These are phyloP conservation scores for Lasioglossum leucozonium DNA, from an alignment of 2,888 invertebrate genomes.

Conservation along the genomic window DNA sequence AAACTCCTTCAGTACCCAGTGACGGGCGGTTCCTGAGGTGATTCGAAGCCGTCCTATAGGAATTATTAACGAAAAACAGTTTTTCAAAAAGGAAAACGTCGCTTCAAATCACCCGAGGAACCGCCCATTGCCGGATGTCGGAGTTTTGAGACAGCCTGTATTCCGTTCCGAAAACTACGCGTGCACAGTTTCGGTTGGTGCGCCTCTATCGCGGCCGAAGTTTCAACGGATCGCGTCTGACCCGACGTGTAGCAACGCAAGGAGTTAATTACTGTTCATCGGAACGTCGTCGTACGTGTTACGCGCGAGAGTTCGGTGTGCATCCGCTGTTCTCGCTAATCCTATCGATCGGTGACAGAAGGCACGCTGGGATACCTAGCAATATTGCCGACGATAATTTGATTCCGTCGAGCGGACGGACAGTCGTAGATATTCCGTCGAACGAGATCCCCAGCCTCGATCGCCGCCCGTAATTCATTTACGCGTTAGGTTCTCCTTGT, in stretches of 20 bases:
- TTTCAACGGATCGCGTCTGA: no score
- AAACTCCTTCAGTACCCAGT: no score
- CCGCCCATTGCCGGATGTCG: no score
- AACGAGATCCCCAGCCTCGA: not conserved
- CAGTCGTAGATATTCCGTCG: conserved; percentile 26
- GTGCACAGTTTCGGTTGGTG: no score
- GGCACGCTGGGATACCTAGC: conserved; percentile 39
- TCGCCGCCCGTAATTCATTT: conserved; percentile 7
- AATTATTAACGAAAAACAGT: no score
- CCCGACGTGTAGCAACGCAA: not conserved
- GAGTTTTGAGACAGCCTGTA: no score
- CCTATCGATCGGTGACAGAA: conserved; percentile 50
- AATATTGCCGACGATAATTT: conserved; percentile 36
- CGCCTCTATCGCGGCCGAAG: no score
- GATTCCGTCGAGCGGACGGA: conserved; percentile 39
- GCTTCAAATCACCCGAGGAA: no score
- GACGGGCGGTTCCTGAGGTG: no score
- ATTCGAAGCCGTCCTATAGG: no score
- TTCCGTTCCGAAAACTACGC: no score
- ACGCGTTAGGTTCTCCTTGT: conserved; percentile 9
- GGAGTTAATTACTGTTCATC: not conserved
- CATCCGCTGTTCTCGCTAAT: conserved; percentile 28
- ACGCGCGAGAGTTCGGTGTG: conserved; percentile 14
- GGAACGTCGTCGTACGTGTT: not conserved
- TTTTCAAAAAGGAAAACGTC: no score